These are phyloP conservation scores for Trissolcus japonicus DNA, from an alignment of 2,888 invertebrate genomes.

Conservation along the genomic window DNA sequence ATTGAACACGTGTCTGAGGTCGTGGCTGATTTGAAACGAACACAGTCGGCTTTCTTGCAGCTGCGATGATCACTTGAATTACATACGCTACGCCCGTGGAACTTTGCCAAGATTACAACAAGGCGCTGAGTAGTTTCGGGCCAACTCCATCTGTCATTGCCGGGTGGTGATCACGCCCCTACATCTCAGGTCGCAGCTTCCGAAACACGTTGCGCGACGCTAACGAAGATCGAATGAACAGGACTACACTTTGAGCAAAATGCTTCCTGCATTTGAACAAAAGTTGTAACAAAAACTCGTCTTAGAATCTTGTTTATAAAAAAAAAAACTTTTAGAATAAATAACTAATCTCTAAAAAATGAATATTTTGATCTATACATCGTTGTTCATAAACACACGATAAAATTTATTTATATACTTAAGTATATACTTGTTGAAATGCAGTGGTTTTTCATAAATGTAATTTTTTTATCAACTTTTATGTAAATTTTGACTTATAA, in stretches of 20 bases:
- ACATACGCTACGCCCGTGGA: constrained; percentile 23
- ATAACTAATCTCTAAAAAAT: too few species aligned
- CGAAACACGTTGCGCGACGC: constrained; percentile 22
- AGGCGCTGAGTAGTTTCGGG: constrained; percentile 39
- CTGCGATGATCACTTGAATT: constrained; percentile 40
- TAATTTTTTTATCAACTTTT: too few species aligned
- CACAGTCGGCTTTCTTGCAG: constrained; percentile 35
- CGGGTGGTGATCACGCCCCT: constrained; percentile 60
- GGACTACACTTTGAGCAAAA: not conserved
- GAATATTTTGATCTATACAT: too few species aligned
- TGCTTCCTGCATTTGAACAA: too few species aligned
- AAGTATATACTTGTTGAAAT: too few species aligned
- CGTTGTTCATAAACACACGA: too few species aligned
- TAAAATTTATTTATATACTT: too few species aligned
- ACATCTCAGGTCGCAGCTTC: constrained; percentile 33
- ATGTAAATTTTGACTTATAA: too few species aligned
- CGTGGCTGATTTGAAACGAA: constrained; percentile 19
- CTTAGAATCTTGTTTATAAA: too few species aligned
- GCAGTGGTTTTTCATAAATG: too few species aligned
- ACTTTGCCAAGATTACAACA: constrained; percentile 53
- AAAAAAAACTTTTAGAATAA: too few species aligned
- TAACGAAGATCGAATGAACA: constrained; percentile 48
- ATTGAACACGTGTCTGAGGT: not conserved
- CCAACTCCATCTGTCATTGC: constrained; percentile 63
- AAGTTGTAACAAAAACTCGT: too few species aligned